A percentile compares a stretch with the other conserved stretches of the same genome.
Evolutionary conservation across 2,888 invertebrate genomes (phyloP).

Genomic region (Drosophila mercatorum): DNA sequence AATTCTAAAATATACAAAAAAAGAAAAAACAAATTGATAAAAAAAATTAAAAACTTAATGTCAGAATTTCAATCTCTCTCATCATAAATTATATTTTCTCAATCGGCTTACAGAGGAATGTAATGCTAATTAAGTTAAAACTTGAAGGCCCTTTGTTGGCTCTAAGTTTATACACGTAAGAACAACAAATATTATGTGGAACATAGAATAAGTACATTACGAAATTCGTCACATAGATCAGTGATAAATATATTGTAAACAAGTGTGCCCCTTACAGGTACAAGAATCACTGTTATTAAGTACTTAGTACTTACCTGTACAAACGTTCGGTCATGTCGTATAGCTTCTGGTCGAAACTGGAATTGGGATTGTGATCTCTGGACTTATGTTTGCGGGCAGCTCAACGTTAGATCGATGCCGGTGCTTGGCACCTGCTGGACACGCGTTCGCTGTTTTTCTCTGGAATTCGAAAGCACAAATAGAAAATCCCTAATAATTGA

Average conservation of each 20-base stretch:
- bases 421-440: conserved; percentile 44
- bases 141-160: neutral
- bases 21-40: neutral
- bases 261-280: neutral
- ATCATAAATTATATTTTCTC: conserved; percentile 4
- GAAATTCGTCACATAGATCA: conserved; percentile 7
- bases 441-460: conserved; percentile 32
- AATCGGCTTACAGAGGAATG: neutral
- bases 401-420: conserved; percentile 14
- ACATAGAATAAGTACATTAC: neutral
- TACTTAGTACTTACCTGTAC: conserved; percentile 61
- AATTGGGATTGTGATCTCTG: conserved; percentile 9
- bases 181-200: conserved; percentile 3
- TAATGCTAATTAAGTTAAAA: conserved; percentile 5
- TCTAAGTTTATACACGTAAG: neutral
- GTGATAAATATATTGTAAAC: neutral
- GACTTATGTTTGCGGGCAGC: conserved; percentile 26
- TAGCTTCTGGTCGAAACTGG: conserved; percentile 6
- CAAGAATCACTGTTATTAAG: neutral
- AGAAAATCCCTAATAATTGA: conserved; percentile 33
- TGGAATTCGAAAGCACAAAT: conserved; percentile 45
- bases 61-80: neutral
- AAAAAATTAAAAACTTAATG: too few species aligned
- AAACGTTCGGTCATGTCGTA: conserved; percentile 69
- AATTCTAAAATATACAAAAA: neutral